Base-by-base conservation (phyloP, 2,888 invertebrate genomes). In the Lysandra coridon region DNA sequence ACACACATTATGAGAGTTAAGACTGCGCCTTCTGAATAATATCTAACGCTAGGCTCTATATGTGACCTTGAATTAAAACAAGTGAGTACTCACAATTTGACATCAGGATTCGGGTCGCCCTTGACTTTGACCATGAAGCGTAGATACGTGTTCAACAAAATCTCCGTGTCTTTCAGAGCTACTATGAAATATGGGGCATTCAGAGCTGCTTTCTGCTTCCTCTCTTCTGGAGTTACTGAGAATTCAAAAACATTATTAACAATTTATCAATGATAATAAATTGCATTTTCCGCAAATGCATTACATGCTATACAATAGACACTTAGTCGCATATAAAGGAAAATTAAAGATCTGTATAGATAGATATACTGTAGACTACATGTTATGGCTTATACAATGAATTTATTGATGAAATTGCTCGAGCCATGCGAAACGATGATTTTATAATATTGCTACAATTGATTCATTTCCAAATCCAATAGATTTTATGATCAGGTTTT, bases 111-210 rank as follows among this genome's bases (percentile, higher is more conserved):
- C 1, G 98, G 98, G 85, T 98, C 97, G 12, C 98, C 98, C 84
- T 96, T 96, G 79, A 98, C 97, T 91, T 97, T 97, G 81, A 98
- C 96, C 97, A 98, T 97, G 88, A 98, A 98, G 57, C 98, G 96
- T 80, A 98, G 95, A 86, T 97, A 97, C 0, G 98, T 98, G 85
- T 97, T 97, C 88, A 98, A 97, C 85, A 98, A 91, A 49, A 98
- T 96, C 89, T 98, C 98, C 0, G 98, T 97, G 87, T 98, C 98
- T 87, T 97, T 98, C 81, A 99, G 93, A 37, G 97, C 97, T 74
- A 98, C 97, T 79, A 97, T 87, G 92, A 99, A 99, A 84, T 97
- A 96, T 0, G 99, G 98, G 0, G 96, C 96, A 83, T 98, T 97
- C 49, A 97, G 95, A 81, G 96, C 96, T 23, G 96, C 95, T 83